Evolutionary conservation across 1,140 invertebrate species (phyloP).

Genomic region (Melipona quadrifasciata): DNA sequence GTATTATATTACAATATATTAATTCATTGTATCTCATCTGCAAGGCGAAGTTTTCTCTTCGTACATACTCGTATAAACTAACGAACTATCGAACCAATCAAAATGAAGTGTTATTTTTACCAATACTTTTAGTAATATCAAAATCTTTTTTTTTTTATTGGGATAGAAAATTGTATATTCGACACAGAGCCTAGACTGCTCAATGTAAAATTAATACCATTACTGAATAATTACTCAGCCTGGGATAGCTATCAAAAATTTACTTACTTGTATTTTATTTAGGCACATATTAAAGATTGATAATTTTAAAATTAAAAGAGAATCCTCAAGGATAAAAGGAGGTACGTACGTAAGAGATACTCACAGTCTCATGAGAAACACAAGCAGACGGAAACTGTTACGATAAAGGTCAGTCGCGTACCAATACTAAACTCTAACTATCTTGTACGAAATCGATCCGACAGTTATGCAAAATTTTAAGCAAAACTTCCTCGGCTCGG

Average conservation of each 20-base stretch:
- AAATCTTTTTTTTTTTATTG: not conserved
- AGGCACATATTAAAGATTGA: not conserved
- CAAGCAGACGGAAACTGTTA: not conserved
- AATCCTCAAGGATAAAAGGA: not conserved
- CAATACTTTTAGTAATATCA: not conserved
- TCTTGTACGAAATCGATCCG: conserved; percentile 2
- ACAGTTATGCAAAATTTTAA: not conserved
- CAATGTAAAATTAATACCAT: too few relatives aligned
- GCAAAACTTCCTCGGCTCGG: not conserved
- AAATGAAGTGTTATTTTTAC: not conserved
- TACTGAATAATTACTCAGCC: too few relatives aligned
- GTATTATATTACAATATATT: not conserved
- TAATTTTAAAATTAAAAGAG: not conserved
- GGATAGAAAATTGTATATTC: not conserved
- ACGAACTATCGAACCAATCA: not conserved
- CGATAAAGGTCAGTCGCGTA: conserved; percentile 24
- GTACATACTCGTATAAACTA: not conserved
- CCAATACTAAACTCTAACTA: conserved; percentile 14
- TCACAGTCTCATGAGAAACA: conserved; percentile 4
- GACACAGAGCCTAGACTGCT: too few relatives aligned
- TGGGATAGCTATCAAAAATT: too few relatives aligned
- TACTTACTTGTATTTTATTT: not conserved
- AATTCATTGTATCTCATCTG: not conserved
- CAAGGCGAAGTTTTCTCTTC: not conserved
- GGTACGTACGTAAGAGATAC: too few relatives aligned